Percentiles rank a stretch among this genome's conserved stretches.
phyloP scores from a whole-genome alignment of 2,888 invertebrate genomes.

The Hylaea fasciaria region DNA sequence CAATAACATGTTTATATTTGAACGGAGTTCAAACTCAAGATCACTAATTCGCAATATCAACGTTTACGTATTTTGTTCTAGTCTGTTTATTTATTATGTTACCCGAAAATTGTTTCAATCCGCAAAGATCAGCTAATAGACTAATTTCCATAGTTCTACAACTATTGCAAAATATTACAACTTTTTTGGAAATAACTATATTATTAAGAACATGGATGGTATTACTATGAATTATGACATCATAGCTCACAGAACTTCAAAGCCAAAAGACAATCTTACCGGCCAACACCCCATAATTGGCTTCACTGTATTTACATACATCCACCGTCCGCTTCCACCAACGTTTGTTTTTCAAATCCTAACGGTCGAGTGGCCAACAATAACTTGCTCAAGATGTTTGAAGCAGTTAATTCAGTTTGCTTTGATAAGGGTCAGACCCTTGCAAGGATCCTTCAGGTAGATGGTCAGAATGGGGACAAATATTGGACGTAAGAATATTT shows the following conservation, averaged over 20 bases:
- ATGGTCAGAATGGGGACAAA: slow-evolving; percentile 48
- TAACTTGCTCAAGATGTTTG: slow-evolving; percentile 83
- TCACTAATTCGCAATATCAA: no score
- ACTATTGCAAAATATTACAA: no score
- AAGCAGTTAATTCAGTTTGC: slow-evolving; percentile 82
- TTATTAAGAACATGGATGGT: no score
- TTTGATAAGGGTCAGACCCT: slow-evolving; percentile 80
- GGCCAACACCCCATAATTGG: slow-evolving; percentile 32
- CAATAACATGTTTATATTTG: no score
- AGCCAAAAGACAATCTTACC: slow-evolving; percentile 23
- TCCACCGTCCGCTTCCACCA: slow-evolving; percentile 21
- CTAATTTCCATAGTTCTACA: no score
- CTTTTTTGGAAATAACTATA: no score
- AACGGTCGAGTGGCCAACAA: slow-evolving; percentile 67
- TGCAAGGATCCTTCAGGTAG: slow-evolving; percentile 72
- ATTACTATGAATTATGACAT: no score
- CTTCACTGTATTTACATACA: slow-evolving; percentile 40
- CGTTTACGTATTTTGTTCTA: no score
- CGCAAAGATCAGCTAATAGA: no score
- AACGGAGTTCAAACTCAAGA: no score
- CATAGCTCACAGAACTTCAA: not conserved
- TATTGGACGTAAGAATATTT: slow-evolving; percentile 30
- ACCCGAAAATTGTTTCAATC: no score
- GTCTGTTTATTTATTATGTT: no score
- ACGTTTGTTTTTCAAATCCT: slow-evolving; percentile 76